Conservation (phyloP, 2,113 vertebrate species). For the Mionectes macconnelli region DNA sequence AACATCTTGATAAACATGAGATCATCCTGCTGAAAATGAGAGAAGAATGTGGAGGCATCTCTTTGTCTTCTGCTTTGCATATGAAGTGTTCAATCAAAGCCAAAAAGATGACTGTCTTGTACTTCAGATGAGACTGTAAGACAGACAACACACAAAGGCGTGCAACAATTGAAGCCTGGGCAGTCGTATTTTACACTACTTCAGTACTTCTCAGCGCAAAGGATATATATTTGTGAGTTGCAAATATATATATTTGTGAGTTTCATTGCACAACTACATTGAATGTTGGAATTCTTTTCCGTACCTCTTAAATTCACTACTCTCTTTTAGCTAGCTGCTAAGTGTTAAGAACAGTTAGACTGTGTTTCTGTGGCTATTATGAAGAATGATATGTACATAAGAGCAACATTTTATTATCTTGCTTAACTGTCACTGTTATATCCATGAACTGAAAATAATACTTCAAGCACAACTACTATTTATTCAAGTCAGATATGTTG, state of each 20-base stretch:
- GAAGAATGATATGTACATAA: background rate
- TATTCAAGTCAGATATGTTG: background rate
- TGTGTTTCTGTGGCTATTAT: background rate
- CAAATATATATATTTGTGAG: background rate
- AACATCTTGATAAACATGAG: background rate
- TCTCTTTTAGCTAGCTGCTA: background rate
- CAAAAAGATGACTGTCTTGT: background rate
- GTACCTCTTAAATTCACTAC: background rate
- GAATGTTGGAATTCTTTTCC: background rate
- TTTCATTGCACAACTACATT: background rate
- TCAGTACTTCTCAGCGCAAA: background rate
- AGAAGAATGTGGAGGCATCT: background rate
- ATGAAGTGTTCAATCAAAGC: background rate
- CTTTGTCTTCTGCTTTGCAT: background rate
- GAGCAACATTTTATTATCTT: background rate
- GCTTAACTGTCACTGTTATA: background rate
- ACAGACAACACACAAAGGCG: background rate
- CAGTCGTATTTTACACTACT: background rate
- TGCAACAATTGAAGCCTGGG: background rate
- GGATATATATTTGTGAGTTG: background rate
- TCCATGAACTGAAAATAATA: background rate
- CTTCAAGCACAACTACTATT: background rate
- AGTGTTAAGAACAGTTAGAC: background rate
- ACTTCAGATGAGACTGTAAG: background rate
- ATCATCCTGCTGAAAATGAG: background rate